A percentile compares a stretch with the other conserved stretches of the same genome.
Conservation (phyloP, 2,797 vertebrate species). For the Mormyrus hasselquistii region DNA sequence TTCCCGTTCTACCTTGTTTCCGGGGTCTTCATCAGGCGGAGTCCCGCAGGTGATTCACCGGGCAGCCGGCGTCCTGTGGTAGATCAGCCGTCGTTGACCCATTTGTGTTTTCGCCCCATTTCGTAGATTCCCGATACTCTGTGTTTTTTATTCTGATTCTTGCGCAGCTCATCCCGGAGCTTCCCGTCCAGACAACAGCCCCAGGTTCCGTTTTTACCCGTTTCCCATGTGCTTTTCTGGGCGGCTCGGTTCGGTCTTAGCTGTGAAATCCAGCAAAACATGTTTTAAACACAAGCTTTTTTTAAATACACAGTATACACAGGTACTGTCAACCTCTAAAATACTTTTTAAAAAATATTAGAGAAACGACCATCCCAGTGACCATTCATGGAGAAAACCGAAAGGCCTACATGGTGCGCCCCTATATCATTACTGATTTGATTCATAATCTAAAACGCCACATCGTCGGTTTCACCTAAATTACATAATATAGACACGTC, state of each 20-base stretch:
- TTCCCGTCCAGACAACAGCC: not conserved
- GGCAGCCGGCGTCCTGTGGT: not conserved
- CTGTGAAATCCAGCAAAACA: not conserved
- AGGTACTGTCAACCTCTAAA: not conserved
- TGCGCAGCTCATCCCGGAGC: not conserved
- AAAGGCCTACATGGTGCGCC: not conserved
- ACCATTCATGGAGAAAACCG: not conserved
- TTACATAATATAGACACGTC: not conserved
- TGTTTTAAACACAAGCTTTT: not conserved
- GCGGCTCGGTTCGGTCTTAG: not conserved
- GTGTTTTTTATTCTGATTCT: not conserved
- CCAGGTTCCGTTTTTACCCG: not conserved
- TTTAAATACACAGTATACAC: not conserved
- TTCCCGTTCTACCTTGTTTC: not conserved
- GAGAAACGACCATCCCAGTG: not conserved
- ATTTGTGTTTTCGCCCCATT: not conserved
- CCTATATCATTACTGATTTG: not conserved
- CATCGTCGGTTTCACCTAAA: not conserved
- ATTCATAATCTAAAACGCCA: not conserved
- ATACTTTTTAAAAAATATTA: not conserved
- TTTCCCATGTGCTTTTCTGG: not conserved
- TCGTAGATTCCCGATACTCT: not conserved
- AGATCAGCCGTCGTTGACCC: not conserved
- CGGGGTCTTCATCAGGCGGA: not conserved
- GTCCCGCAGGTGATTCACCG: not conserved